Percentiles rank a stretch among this genome's conserved stretches.
Conservation (phyloP, 2,797 vertebrate species). For the Aplochiton taeniatus region DNA sequence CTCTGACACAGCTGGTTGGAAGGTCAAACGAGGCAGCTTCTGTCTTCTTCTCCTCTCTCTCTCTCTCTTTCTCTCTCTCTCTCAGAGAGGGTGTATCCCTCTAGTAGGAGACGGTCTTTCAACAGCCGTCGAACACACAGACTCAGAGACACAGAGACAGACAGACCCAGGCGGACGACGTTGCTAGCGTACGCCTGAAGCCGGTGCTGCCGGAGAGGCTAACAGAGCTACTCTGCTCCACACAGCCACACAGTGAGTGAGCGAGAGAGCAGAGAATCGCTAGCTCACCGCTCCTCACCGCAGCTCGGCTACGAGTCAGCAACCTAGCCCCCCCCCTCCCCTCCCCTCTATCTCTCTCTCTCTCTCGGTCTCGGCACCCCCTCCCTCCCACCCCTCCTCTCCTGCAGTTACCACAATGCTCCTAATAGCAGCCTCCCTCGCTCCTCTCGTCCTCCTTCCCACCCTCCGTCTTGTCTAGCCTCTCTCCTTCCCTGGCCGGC, state of each 20-base stretch:
- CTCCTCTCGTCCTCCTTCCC: conserved; percentile 17
- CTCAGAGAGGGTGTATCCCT: too few species aligned
- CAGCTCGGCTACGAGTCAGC: conserved; percentile 67
- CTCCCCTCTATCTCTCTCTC: conserved; percentile 27
- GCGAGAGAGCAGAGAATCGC: conserved; percentile 47
- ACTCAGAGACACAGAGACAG: not conserved
- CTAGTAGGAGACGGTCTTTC: too few species aligned
- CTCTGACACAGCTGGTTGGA: conserved; percentile 32
- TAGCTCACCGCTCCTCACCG: conserved; percentile 62
- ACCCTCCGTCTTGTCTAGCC: not conserved
- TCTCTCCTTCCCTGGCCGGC: conserved; percentile 15
- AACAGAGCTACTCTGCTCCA: conserved; percentile 45
- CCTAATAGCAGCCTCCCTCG: conserved; percentile 76
- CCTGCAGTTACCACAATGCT: conserved; percentile 80
- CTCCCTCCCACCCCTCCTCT: conserved; percentile 46
- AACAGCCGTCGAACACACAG: too few species aligned
- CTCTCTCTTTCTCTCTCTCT: too few species aligned
- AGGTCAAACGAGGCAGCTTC: conserved; percentile 26
- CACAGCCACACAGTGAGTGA: conserved; percentile 34
- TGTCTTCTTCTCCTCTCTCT: not conserved
- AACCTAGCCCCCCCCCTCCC: conserved; percentile 43
- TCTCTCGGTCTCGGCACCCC: conserved; percentile 18
- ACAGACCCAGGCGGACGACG: not conserved
- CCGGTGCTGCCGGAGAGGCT: not conserved
- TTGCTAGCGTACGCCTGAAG: too few species aligned